Percentiles rank a stretch among this genome's conserved stretches.
phyloP scores from a whole-genome alignment of 2,113 vertebrate species.

The Camelus dromedarius region DNA sequence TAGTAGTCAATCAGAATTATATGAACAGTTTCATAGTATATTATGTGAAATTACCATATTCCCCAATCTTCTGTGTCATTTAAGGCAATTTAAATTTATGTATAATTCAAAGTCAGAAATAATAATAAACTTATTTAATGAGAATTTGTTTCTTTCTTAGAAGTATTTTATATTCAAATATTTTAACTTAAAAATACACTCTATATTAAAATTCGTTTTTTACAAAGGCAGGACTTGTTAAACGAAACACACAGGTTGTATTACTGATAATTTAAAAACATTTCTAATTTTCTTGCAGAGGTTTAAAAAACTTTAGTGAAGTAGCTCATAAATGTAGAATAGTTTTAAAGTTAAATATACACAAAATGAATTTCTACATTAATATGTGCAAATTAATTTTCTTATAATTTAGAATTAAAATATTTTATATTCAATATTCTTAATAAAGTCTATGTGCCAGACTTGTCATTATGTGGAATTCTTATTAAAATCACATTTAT shows the following conservation, averaged over 20 bases:
- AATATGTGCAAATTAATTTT: conserved; percentile 73
- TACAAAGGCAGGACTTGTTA: conserved; percentile 71
- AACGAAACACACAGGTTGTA: conserved; percentile 66
- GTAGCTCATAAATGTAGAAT: conserved; percentile 66
- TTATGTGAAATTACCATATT: conserved; percentile 46
- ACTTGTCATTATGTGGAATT: conserved; percentile 49
- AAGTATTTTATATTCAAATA: conserved; percentile 69
- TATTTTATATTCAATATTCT: conserved; percentile 67
- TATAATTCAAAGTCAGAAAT: conserved; percentile 66
- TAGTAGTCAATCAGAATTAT: conserved; percentile 81
- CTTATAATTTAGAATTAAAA: conserved; percentile 76
- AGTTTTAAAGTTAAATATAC: conserved; percentile 69
- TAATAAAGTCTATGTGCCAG: conserved; percentile 63
- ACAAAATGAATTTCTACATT: conserved; percentile 71
- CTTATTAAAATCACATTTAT: conserved; percentile 65
- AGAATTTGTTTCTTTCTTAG: conserved; percentile 62
- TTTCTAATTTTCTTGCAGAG: conserved; percentile 56
- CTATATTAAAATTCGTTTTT: conserved; percentile 66
- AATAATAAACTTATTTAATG: conserved; percentile 63
- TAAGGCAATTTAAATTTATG: conserved; percentile 65
- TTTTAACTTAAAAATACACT: conserved; percentile 79
- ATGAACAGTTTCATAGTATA: conserved; percentile 72
- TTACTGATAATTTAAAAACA: conserved; percentile 72
- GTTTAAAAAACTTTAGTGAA: conserved; percentile 73
- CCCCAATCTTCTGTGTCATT: conserved; percentile 54